Conservation (phyloP, 1,140 invertebrate genomes). For the Hyphantria cunea region DNA sequence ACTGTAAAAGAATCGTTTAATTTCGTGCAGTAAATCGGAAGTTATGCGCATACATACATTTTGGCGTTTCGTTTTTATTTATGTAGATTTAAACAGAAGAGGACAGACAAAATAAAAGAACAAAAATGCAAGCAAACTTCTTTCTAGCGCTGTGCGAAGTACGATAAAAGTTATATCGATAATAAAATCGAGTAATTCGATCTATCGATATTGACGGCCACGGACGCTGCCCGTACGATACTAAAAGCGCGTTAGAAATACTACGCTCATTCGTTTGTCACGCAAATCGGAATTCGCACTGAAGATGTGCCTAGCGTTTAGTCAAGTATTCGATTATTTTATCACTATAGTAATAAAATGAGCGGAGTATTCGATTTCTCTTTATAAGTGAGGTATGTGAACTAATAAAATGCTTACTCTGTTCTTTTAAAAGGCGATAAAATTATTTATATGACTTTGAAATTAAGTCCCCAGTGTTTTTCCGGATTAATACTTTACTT, state of each 20-base stretch:
- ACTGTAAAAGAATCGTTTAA: too few relatives aligned
- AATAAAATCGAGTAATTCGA: conserved; percentile 28
- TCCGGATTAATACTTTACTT: too few relatives aligned
- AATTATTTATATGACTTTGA: too few relatives aligned
- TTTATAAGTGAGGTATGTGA: not conserved
- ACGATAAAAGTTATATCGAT: conserved; percentile 1
- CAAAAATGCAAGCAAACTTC: too few relatives aligned
- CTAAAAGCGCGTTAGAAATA: conserved; percentile 25
- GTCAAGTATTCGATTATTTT: not conserved
- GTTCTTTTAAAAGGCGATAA: too few relatives aligned
- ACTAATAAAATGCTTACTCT: not conserved
- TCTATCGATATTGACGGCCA: conserved; percentile 15
- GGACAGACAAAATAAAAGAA: too few relatives aligned
- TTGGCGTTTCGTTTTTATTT: too few relatives aligned
- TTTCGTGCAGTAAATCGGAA: too few relatives aligned
- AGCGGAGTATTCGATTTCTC: not conserved
- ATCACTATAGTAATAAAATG: not conserved
- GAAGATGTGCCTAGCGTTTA: conserved; percentile 5
- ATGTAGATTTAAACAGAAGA: too few relatives aligned
- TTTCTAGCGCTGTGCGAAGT: too few relatives aligned
- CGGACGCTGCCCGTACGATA: conserved; percentile 9
- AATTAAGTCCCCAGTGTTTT: too few relatives aligned
- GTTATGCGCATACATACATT: too few relatives aligned
- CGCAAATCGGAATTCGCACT: conserved; percentile 5
- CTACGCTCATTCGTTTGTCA: conserved; percentile 15